A percentile compares a stretch with the other conserved stretches of the same genome.
phyloP scores from a whole-genome alignment of 2,113 vertebrate species.

The Nettapus auritus region DNA sequence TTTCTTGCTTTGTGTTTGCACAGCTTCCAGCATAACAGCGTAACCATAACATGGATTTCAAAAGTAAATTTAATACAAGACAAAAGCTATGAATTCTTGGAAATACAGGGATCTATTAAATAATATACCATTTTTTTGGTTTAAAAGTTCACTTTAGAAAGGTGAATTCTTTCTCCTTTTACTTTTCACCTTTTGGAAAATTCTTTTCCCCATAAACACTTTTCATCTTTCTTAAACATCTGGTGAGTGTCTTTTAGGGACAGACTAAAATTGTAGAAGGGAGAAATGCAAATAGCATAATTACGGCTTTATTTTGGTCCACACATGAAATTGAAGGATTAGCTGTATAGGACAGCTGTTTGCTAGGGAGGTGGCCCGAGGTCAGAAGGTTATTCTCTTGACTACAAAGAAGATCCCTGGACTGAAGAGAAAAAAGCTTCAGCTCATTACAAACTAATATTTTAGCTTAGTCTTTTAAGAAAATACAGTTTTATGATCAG shows the following conservation, averaged over 20 bases:
- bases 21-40: not conserved
- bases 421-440: not conserved
- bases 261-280: constrained; percentile 42
- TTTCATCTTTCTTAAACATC: constrained; percentile 28
- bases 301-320: constrained; percentile 47
- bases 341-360: not conserved
- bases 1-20: not conserved
- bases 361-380: constrained; percentile 34
- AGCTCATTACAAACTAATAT: not conserved
- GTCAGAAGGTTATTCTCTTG: constrained; percentile 51
- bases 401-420: constrained; percentile 3
- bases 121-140: not conserved
- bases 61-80: not conserved
- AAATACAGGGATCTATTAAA: not conserved
- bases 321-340: constrained; percentile 64
- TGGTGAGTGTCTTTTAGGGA: constrained; percentile 1
- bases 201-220: not conserved
- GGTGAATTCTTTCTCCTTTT: not conserved
- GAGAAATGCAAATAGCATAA: constrained; percentile 54
- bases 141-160: not conserved
- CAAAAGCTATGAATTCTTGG: not conserved
- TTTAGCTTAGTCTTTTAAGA: not conserved
- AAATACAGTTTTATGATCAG: not conserved
- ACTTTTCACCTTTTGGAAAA: not conserved
- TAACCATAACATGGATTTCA: not conserved